phyloP scores from a whole-genome alignment of 2,113 vertebrate species.

The Hemichromis elongatus region DNA sequence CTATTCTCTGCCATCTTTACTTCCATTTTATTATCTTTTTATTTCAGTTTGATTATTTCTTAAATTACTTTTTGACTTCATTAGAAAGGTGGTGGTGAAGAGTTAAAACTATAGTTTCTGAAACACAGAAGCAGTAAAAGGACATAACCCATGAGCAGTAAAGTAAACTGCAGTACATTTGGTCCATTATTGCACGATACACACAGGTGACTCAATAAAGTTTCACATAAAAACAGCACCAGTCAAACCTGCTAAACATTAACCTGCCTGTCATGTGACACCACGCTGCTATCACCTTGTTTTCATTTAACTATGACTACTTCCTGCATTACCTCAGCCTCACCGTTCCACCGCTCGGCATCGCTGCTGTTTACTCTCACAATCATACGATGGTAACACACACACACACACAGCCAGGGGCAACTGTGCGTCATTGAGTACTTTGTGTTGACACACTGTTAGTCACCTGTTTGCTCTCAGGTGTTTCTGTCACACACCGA shows the following conservation, averaged over 20 bases:
- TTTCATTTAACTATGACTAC: conserved; percentile 19
- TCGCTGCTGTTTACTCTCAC: conserved; percentile 48
- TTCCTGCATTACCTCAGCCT: conserved; percentile 65
- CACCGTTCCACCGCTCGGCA: not conserved
- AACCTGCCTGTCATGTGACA: not conserved
- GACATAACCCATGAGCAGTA: rapidly evolving
- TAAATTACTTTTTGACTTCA: not conserved
- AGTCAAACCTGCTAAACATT: not conserved
- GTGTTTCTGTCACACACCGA: not conserved
- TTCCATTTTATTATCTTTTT: not conserved
- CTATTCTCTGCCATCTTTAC: not conserved
- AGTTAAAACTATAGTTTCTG: not conserved
- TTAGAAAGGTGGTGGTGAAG: not conserved
- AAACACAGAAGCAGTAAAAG: not conserved
- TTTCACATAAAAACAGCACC: not conserved
- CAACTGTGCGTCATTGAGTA: not conserved
- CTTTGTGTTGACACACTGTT: not conserved
- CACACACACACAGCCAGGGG: not conserved
- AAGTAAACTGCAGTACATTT: not conserved
- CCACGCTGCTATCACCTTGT: not conserved
- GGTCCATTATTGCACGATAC: not conserved
- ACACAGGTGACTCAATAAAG: not conserved
- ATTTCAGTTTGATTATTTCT: not conserved
- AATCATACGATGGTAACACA: conserved; percentile 46
- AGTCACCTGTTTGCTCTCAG: not conserved